Evolutionary conservation across 2,797 vertebrate species (phyloP).

Genomic region (Sebastes variabilis): DNA sequence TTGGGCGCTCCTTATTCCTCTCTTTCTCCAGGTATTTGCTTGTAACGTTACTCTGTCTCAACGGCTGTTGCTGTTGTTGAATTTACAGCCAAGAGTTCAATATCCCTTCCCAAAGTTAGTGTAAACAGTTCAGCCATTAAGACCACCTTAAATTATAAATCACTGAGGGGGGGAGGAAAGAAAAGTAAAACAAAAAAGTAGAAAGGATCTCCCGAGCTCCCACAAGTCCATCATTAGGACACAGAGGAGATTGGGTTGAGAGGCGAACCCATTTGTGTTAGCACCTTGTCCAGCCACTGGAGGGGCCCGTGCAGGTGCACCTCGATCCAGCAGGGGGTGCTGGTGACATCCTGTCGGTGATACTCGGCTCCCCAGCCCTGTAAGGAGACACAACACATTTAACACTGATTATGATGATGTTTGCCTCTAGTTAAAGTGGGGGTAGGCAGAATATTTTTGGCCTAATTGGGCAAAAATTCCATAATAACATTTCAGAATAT

Average conservation of each 20-base stretch:
- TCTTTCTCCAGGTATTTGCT: slow-evolving; percentile 41
- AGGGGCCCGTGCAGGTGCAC: slow-evolving; percentile 95
- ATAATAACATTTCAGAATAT: no score
- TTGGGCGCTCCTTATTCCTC: slow-evolving; percentile 42
- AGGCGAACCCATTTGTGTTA: slow-evolving; percentile 96
- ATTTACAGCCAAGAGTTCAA: slow-evolving; percentile 62
- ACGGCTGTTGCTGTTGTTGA: slow-evolving; percentile 39
- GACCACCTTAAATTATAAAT: slow-evolving; percentile 79
- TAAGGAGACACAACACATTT: slow-evolving; percentile 27
- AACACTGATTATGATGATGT: not conserved
- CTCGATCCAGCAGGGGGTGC: slow-evolving; percentile 98
- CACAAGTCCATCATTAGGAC: slow-evolving; percentile 86
- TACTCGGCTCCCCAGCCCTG: slow-evolving; percentile 98
- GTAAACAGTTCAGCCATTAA: slow-evolving; percentile 87
- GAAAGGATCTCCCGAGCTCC: slow-evolving; percentile 54
- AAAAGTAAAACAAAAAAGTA: slow-evolving; percentile 9
- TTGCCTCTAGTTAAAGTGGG: not conserved
- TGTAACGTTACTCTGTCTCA: slow-evolving; percentile 36
- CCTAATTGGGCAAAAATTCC: no score
- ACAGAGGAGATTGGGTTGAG: slow-evolving; percentile 97
- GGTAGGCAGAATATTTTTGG: no score
- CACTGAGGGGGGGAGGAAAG: slow-evolving; percentile 30
- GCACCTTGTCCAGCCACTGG: slow-evolving; percentile 97
- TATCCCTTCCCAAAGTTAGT: slow-evolving; percentile 76
- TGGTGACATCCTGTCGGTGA: slow-evolving; percentile 96